Evolutionary conservation across 2,888 invertebrate species (phyloP).

Genomic region (Drosophila lacicola): DNA sequence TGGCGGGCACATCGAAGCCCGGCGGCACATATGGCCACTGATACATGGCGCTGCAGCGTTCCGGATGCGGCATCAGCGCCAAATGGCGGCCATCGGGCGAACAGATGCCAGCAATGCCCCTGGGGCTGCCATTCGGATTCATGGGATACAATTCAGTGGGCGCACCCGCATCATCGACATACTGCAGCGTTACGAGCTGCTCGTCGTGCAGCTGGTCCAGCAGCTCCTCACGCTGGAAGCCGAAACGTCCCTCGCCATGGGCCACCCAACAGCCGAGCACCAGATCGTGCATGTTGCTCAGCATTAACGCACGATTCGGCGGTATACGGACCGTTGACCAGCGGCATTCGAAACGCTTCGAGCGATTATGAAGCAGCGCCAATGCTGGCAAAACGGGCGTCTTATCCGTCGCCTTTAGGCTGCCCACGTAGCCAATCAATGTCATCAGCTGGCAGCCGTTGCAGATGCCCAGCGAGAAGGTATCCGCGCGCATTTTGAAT

Average conservation of each 20-base stretch:
- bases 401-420: constrained; percentile 77
- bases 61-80: constrained; percentile 99
- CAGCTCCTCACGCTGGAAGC: constrained; percentile 86
- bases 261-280: constrained; percentile 98
- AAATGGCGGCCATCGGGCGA: constrained; percentile 96
- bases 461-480: constrained; percentile 98
- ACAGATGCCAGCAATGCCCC: constrained; percentile 95
- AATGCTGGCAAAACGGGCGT: constrained; percentile 86
- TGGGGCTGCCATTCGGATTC: constrained; percentile 96
- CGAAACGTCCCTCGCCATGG: constrained; percentile 96
- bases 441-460: constrained; percentile 99
- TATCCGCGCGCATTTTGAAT: constrained; percentile 91
- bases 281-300: constrained; percentile 94
- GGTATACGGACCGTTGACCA: constrained; percentile 92
- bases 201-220: constrained; percentile 86
- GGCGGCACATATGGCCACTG: constrained; percentile 92
- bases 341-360: constrained; percentile 93
- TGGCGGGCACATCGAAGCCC: constrained; percentile 82
- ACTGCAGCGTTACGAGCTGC: constrained; percentile 91
- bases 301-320: constrained; percentile 90
- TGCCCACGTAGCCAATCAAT: constrained; percentile 95
- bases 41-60: constrained; percentile 95
- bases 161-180: constrained; percentile 91
- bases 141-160: constrained; percentile 94
- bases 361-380: constrained; percentile 93